phyloP scores from a whole-genome alignment of 2,888 invertebrate species.

The Neelides folsomi region DNA sequence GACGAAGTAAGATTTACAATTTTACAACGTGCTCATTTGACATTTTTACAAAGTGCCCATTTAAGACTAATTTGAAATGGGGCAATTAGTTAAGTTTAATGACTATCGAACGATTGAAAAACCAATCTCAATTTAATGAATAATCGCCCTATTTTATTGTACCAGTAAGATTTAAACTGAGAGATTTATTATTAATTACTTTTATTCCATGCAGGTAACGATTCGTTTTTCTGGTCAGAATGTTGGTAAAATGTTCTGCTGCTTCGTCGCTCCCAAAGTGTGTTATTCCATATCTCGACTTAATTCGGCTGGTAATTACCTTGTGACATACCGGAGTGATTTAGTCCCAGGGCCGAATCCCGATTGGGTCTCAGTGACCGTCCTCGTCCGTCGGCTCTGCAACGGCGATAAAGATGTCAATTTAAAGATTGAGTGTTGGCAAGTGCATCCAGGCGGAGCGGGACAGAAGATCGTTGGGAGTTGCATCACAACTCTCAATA shows the following conservation, averaged over 20 bases:
- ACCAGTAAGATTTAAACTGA: too few relatives aligned
- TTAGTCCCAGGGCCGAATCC: conserved; percentile 37
- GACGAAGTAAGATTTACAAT: conserved; percentile 23
- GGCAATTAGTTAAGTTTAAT: too few relatives aligned
- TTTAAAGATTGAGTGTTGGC: conserved; percentile 42
- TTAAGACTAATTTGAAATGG: too few relatives aligned
- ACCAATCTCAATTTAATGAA: too few relatives aligned
- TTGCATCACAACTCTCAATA: conserved; percentile 39
- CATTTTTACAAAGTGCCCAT: too few relatives aligned
- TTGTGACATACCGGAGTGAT: conserved; percentile 41
- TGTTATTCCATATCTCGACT: conserved; percentile 36
- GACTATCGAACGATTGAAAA: too few relatives aligned
- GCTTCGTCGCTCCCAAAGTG: conserved; percentile 19
- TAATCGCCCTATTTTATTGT: too few relatives aligned
- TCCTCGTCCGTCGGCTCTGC: conserved; percentile 42
- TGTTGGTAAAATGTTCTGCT: conserved; percentile 17
- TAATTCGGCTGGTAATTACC: conserved; percentile 38
- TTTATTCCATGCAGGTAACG: conserved; percentile 13
- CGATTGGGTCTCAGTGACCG: conserved; percentile 41
- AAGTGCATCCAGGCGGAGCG: conserved; percentile 39
- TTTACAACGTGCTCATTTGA: too few relatives aligned
- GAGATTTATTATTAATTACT: too few relatives aligned
- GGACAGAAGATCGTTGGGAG: conserved; percentile 39
- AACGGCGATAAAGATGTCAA: conserved; percentile 44
- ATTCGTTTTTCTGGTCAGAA: conserved; percentile 25